A percentile compares a stretch with the other conserved stretches of the same genome.
phyloP scores from a whole-genome alignment of 2,113 vertebrate genomes.

The Hiodon tergisus region DNA sequence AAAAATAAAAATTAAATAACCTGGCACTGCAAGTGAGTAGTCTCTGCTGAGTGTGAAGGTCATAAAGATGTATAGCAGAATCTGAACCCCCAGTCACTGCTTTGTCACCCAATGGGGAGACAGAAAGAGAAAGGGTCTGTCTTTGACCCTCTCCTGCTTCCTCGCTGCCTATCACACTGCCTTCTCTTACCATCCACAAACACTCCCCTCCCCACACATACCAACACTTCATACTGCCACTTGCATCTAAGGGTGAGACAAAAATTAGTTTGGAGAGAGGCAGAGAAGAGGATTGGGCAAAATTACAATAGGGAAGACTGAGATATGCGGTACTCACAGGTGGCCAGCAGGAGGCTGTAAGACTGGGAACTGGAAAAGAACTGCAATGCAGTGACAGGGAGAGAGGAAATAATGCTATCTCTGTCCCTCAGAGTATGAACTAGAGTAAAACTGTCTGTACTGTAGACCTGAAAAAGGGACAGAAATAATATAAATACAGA shows the following conservation, averaged over 20 bases:
- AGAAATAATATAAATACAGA: background rate
- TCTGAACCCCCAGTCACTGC: constrained; percentile 44
- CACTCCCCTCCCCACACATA: constrained; percentile 42
- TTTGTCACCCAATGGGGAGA: constrained; percentile 39
- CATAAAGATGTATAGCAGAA: constrained; percentile 45
- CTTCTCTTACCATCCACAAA: constrained; percentile 36
- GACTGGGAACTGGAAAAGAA: constrained; percentile 26
- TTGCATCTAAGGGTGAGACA: constrained; percentile 42
- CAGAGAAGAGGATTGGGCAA: background rate
- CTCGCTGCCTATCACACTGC: background rate
- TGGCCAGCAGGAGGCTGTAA: constrained; percentile 35
- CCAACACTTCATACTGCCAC: constrained; percentile 49
- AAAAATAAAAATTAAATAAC: constrained; percentile 19
- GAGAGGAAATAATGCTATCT: constrained; percentile 15
- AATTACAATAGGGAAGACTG: background rate
- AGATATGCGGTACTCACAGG: constrained; percentile 34
- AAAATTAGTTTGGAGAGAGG: background rate
- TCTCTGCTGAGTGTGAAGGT: constrained; percentile 41
- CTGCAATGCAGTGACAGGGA: constrained; percentile 38
- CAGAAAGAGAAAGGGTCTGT: constrained; percentile 41
- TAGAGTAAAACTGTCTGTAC: constrained; percentile 17
- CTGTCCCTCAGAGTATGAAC: constrained; percentile 36
- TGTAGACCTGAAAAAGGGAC: constrained; percentile 28
- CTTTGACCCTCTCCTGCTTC: constrained; percentile 14
- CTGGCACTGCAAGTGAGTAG: constrained; percentile 40